Conservation (phyloP, 2,888 invertebrate genomes). For the Diogma glabrata region DNA sequence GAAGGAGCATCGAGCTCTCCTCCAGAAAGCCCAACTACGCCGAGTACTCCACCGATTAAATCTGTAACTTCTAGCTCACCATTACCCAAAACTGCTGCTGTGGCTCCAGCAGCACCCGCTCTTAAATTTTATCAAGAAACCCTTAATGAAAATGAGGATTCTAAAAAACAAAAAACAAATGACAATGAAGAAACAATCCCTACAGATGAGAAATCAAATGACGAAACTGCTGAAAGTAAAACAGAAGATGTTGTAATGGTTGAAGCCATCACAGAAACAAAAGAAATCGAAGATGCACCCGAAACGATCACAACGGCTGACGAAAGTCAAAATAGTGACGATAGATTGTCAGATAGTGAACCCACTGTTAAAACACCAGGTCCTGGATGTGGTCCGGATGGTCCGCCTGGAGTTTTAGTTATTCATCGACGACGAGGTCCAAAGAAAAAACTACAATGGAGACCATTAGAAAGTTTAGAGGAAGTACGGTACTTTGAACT, state of each 20-base stretch:
- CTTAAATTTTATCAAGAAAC: conserved; percentile 87
- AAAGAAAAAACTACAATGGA: conserved; percentile 73
- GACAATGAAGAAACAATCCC: conserved; percentile 26
- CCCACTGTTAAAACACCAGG: conserved; percentile 26
- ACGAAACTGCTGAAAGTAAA: conserved; percentile 15
- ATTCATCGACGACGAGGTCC: conserved; percentile 60
- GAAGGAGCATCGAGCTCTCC: conserved; percentile 45
- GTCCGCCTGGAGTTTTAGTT: conserved; percentile 62
- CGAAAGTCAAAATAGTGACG: conserved; percentile 22
- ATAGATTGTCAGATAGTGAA: conserved; percentile 10
- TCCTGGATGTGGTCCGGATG: conserved; percentile 41
- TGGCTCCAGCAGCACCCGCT: conserved; percentile 39
- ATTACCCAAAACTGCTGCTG: conserved; percentile 12
- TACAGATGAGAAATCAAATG: conserved; percentile 22
- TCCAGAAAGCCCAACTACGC: conserved; percentile 43
- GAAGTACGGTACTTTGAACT: conserved; percentile 83
- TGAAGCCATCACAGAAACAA: conserved; percentile 22
- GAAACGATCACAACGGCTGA: conserved; percentile 15
- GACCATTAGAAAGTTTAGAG: conserved; percentile 65
- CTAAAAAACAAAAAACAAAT: conserved; percentile 14
- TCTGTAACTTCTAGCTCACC: conserved; percentile 17
- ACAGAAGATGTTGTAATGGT: conserved; percentile 30
- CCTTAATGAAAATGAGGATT: conserved; percentile 44
- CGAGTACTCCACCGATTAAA: conserved; percentile 20
- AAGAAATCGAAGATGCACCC: conserved; percentile 22